Evolutionary conservation across 1,140 invertebrate genomes (phyloP), one percentile per base, ranked within the genome.

Genomic region (Cydia fagiglandana): DNA sequence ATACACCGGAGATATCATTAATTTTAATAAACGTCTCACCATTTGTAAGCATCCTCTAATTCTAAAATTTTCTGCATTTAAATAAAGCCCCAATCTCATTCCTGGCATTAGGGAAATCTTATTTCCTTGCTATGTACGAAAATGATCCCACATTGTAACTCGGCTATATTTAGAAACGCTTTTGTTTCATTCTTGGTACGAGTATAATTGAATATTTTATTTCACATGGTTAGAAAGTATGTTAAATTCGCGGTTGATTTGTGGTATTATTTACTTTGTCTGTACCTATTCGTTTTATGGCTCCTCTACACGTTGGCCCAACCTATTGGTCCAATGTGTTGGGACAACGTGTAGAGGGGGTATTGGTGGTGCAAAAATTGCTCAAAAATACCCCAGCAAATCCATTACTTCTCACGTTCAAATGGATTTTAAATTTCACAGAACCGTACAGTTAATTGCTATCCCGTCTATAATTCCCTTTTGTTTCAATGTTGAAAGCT

Each of bases 391-490:
- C 17, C 7, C 17, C 4, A 61, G 7, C 7, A 24, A 61, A 20
- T 24, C 53, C 53, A 61, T 61, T 61, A 9, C 24, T 61, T 17
- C n/a, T n/a, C 56, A 7, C 56, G 7, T 61, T 61, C 1, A 61
- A 20, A 20, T 61, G 17, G 17, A 24, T 61, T 20, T 61, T n/a
- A 20, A 24, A 61, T 56, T 56, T 20, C 7, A 61, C 12, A 24
- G 56, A 61, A 7, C 20, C 20, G 56, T 70, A 10, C n/a, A 45
- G 7, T 70, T 70, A 70, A 70, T 70, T 70, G 66, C 66, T 68
- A 68, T 68, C 64, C 5, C 66, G 34, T 70, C n/a, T 70, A 10
- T n/a, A 38, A 38, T 38, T 13, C 30, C n/a, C 64, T 66, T 66
- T n/a, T 38, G 64, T 38, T 30, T 70, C 50, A 7, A n/a, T 53